Evolutionary conservation across 2,797 vertebrate genomes (phyloP).

Genomic region (Crocidura indochinensis): DNA sequence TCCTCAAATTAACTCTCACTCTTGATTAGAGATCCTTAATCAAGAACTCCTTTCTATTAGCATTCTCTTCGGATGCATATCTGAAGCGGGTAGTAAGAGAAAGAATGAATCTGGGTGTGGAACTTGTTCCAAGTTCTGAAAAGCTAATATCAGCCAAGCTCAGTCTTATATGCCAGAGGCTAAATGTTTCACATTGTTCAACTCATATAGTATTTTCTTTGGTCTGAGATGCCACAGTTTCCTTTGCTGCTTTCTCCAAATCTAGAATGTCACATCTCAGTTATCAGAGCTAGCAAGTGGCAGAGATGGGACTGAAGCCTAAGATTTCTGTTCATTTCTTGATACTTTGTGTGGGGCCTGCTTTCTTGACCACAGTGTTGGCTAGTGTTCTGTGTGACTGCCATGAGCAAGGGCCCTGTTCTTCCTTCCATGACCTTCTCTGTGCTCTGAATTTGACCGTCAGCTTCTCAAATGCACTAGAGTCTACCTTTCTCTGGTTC

Average conservation of each 20-base stretch:
- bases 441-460: neutral
- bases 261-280: neutral
- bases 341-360: neutral
- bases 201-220: neutral
- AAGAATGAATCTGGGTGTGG: neutral
- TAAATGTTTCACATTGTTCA: neutral
- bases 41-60: neutral
- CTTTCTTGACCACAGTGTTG: neutral
- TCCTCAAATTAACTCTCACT: neutral
- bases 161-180: neutral
- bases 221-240: neutral
- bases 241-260: constrained; percentile 5
- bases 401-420: neutral
- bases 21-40: constrained; percentile 30
- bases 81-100: constrained; percentile 10
- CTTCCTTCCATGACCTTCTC: neutral
- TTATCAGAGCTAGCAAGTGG: neutral
- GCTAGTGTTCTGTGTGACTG: neutral
- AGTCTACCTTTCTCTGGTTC: neutral
- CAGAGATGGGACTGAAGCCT: neutral
- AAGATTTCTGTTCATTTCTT: neutral
- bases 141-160: constrained; percentile 21
- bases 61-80: constrained; percentile 27
- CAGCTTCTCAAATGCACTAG: neutral
- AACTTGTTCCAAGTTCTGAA: constrained; percentile 8